phyloP scores from a whole-genome alignment of 1,140 invertebrate species.

The Cotesia chilonis region DNA sequence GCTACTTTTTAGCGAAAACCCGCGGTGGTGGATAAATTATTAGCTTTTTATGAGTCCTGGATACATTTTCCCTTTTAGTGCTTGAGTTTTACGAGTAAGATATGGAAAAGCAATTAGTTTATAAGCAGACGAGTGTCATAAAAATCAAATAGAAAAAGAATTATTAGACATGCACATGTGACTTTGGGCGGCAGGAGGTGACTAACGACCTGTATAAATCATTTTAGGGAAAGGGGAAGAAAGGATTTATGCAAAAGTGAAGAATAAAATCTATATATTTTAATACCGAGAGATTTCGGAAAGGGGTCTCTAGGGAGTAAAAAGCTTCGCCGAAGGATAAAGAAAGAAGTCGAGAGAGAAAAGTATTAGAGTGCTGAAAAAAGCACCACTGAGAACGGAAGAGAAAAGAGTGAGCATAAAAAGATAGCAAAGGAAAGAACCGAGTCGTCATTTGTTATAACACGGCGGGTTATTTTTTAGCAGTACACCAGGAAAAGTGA shows the following conservation, averaged over 20 bases:
- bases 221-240: background rate
- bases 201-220: constrained; percentile 29
- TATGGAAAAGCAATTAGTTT: constrained; percentile 8
- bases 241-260: constrained; percentile 2
- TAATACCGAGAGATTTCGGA: background rate
- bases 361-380: background rate
- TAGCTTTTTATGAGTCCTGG: background rate
- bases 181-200: background rate
- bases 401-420: constrained; percentile 1
- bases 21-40: too few species aligned
- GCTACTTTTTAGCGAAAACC: background rate
- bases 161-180: constrained; percentile 48
- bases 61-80: too few species aligned
- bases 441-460: constrained; percentile 56
- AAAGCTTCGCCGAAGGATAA: constrained; percentile 27
- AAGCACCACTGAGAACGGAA: background rate
- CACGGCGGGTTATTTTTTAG: constrained; percentile 26
- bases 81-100: too few species aligned
- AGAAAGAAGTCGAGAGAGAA: constrained; percentile 42
- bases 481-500: background rate
- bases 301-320: constrained; percentile 20
- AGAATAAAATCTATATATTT: constrained; percentile 35
- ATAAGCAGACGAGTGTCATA: constrained; percentile 49
- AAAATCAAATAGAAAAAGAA: constrained; percentile 56
- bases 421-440: constrained; percentile 39